Conservation (phyloP, 2,113 vertebrate species). For the Pleuronectes platessa region DNA sequence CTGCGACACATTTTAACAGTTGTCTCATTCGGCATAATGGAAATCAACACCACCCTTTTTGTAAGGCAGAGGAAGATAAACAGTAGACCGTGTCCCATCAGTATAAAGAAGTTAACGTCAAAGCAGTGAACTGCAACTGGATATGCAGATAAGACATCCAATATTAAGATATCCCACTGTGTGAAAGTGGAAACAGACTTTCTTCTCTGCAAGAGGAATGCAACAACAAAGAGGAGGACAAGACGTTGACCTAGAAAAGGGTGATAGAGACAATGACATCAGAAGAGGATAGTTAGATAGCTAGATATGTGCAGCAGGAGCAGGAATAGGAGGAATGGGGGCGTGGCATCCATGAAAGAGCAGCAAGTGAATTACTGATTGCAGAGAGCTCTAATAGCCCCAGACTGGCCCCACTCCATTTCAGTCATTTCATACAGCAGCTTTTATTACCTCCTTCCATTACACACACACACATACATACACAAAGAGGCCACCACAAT, state of each 20-base stretch:
- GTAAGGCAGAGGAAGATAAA: constrained; percentile 17
- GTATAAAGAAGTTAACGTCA: constrained; percentile 25
- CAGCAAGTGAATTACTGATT: constrained; percentile 74
- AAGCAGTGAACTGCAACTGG: constrained; percentile 44
- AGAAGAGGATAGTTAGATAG: constrained; percentile 18
- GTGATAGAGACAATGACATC: constrained; percentile 55
- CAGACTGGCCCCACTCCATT: constrained; percentile 78
- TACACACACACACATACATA: constrained; percentile 64
- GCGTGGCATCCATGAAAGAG: constrained; percentile 59
- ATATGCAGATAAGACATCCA: constrained; percentile 55
- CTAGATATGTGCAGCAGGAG: constrained; percentile 48
- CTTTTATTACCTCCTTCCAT: constrained; percentile 78
- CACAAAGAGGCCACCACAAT: constrained; percentile 39
- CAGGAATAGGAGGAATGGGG: constrained; percentile 33
- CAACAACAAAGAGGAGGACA: constrained; percentile 23
- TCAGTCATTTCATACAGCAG: constrained; percentile 77
- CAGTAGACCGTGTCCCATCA: constrained; percentile 14
- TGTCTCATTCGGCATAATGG: constrained; percentile 44
- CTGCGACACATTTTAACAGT: constrained; percentile 38
- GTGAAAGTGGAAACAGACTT: constrained; percentile 64
- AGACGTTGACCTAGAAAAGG: constrained; percentile 6
- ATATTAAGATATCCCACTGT: constrained; percentile 38
- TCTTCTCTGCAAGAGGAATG: constrained; percentile 33
- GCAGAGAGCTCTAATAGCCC: constrained; percentile 78
- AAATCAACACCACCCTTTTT: constrained; percentile 54